Evolutionary conservation across 2,888 invertebrate genomes (phyloP).

Genomic region (Eupithecia subumbrata): DNA sequence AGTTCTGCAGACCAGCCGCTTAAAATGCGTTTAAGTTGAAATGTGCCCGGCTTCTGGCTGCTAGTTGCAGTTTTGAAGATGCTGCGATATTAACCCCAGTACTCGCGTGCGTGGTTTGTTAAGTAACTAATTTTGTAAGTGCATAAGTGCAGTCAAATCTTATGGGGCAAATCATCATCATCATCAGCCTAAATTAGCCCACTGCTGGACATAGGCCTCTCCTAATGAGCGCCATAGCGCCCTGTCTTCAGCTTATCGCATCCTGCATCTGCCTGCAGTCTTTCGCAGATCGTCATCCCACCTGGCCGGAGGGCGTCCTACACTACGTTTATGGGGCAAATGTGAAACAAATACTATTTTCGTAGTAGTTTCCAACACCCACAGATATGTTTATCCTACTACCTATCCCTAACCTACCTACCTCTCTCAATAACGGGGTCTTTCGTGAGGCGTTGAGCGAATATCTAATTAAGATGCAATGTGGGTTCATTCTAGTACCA

Average conservation of each 20-base stretch:
- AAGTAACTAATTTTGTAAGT: background rate
- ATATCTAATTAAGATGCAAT: background rate
- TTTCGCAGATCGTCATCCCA: too few species aligned
- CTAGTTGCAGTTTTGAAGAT: constrained; percentile 11
- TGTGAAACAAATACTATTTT: background rate
- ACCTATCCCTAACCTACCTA: background rate
- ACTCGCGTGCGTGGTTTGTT: background rate
- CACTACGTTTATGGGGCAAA: background rate
- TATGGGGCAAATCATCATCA: background rate
- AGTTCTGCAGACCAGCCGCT: constrained; percentile 9
- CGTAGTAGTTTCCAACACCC: background rate
- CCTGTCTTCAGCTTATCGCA: too few species aligned
- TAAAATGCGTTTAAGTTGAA: constrained; percentile 1
- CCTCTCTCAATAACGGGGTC: background rate
- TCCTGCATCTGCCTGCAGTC: too few species aligned
- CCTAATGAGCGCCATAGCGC: too few species aligned
- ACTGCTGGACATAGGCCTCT: too few species aligned
- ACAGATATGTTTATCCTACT: background rate
- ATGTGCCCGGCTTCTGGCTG: background rate
- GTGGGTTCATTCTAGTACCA: background rate
- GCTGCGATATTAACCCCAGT: constrained; percentile 6
- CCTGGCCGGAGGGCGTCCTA: too few species aligned
- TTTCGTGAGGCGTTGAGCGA: background rate
- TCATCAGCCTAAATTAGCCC: too few species aligned
- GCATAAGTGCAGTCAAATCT: background rate